Evolutionary conservation across 1,140 invertebrate genomes (phyloP), one percentile per base, ranked within the genome.

Genomic region (Calliphora vicina): DNA sequence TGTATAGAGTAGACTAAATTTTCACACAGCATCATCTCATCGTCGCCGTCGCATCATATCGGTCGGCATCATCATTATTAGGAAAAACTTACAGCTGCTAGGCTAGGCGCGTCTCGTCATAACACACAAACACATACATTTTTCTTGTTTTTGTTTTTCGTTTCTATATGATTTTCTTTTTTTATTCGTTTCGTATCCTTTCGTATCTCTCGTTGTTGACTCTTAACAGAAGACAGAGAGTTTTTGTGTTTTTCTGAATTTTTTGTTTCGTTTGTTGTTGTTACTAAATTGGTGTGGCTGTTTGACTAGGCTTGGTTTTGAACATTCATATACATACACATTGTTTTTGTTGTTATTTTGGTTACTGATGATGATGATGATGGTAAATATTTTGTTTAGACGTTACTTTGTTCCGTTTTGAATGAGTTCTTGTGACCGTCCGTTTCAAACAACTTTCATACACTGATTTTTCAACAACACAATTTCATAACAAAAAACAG

Each of bases 91-190:
- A 67, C 61, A 78, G 74, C 74, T 43, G 42, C 35, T 43, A 78
- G 74, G 74, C 74, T 78, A 78, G 74, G 74, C 74, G 74, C 74
- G 74, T 78, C 74, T 78, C 20, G n/a, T 67, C 61, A 67, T 10
- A 25, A 12, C n/a, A 78, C n/a, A 43, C 13, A 78, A 23, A 78
- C 35, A 78, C 35, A 78, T n/a, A 23, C 61, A 67, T 50, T 50
- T 23, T 23, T 67, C 6, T 23, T 61, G 4, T 67, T 67, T 23
- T 67, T n/a, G 4, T 23, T 67, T 23, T 67, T 61, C 5, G 12
- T n/a, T 61, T 61, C 50, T 17, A 5, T 61, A 61, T 61, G 13
- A 61, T 61, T 61, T 67, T 67, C 61, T 20, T 67, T 67, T 67
- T 67, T 61, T n/a, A 61, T 5, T 6, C 17, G 5, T 61, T 17